phyloP scores from a whole-genome alignment of 2,113 vertebrate species.

The Toxotes jaculatrix region DNA sequence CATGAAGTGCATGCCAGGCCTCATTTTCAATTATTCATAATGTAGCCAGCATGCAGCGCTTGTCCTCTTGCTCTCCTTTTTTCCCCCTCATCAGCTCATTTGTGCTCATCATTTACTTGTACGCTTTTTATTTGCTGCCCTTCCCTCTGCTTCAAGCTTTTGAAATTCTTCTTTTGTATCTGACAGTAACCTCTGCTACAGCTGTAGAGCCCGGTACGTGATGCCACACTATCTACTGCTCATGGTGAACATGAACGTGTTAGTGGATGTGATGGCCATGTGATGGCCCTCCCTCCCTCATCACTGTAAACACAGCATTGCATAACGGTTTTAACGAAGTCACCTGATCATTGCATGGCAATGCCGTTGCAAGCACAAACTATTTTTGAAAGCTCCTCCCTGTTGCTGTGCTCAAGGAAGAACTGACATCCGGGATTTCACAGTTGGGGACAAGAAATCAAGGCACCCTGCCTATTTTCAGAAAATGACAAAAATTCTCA shows the following conservation, averaged over 20 bases:
- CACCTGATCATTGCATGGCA: neutral
- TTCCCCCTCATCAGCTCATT: neutral
- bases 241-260: neutral
- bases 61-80: slow-evolving; percentile 54
- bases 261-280: neutral
- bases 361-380: neutral
- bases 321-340: neutral
- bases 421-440: slow-evolving; percentile 1
- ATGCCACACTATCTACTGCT: neutral
- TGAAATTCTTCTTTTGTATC: neutral
- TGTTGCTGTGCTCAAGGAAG: neutral
- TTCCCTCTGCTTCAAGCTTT: neutral
- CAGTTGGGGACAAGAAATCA: neutral
- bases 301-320: neutral
- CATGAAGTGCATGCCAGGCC: slow-evolving; percentile 41
- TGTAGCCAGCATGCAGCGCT: slow-evolving; percentile 25
- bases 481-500: neutral
- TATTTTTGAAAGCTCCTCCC: neutral
- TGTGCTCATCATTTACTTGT: slow-evolving; percentile 13
- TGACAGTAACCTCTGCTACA: neutral
- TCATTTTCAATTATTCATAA: slow-evolving; percentile 56
- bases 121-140: neutral
- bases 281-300: neutral
- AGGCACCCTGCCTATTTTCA: neutral
- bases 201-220: neutral